Conservation (phyloP, 2,888 invertebrate species). For the Catocala fraxini region DNA sequence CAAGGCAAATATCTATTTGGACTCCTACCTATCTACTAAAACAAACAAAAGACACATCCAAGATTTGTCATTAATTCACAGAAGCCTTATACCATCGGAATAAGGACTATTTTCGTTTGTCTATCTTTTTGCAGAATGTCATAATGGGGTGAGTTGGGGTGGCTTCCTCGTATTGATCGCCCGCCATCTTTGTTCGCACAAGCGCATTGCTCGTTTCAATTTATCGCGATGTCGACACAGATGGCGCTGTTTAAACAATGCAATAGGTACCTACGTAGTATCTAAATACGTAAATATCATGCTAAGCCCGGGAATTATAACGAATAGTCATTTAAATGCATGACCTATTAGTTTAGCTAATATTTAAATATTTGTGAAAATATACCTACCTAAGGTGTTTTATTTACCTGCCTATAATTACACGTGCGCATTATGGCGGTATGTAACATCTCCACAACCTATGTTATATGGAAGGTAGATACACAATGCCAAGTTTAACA, state of each 20-base stretch:
- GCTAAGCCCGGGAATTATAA: no score
- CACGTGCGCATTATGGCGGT: no score
- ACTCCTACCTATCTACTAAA: conserved; percentile 50
- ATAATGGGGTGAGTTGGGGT: conserved; percentile 73
- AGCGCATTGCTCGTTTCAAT: conserved; percentile 59
- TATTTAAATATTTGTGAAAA: no score
- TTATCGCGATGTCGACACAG: conserved; percentile 63
- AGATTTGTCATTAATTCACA: conserved; percentile 61
- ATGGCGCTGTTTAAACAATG: conserved; percentile 70
- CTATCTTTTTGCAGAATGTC: conserved; percentile 41
- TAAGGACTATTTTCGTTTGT: conserved; percentile 57
- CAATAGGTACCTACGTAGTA: background rate
- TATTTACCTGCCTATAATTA: no score
- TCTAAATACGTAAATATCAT: background rate
- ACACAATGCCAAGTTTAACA: no score
- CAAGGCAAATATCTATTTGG: conserved; percentile 36
- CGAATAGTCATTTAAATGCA: no score
- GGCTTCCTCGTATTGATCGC: conserved; percentile 79
- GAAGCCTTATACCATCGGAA: conserved; percentile 43
- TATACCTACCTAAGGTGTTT: no score
- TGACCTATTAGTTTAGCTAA: no score
- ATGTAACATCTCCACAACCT: no score
- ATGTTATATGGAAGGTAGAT: no score
- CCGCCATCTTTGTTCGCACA: conserved; percentile 81
- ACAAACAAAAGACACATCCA: conserved; percentile 74